These are phyloP conservation scores for Epinotia brunnichana DNA, from an alignment of 2,888 invertebrate genomes.

Conservation along the genomic window DNA sequence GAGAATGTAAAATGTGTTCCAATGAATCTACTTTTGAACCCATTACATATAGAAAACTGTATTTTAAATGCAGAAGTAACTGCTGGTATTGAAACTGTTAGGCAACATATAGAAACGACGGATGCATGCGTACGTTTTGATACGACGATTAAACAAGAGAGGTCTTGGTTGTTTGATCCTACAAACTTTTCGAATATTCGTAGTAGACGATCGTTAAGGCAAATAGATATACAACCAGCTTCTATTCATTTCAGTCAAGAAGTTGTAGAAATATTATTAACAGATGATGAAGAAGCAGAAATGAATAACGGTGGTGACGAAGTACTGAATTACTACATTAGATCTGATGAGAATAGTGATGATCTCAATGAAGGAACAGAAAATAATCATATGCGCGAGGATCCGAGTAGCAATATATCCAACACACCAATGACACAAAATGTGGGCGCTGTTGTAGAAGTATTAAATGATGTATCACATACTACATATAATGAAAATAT, in stretches of 20 bases:
- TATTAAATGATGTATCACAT: neutral
- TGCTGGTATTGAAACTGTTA: neutral
- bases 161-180: constrained; percentile 10
- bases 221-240: neutral
- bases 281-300: constrained; percentile 20
- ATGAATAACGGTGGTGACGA: neutral
- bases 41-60: neutral
- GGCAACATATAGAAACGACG: neutral
- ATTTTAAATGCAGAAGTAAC: neutral
- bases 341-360: neutral
- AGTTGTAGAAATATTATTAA: constrained; percentile 1
- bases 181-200: constrained; percentile 19
- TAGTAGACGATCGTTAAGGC: constrained; percentile 20
- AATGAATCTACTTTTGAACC: neutral
- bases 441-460: neutral
- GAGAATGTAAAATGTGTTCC: constrained; percentile 23
- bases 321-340: neutral
- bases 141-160: neutral
- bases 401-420: neutral
- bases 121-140: neutral
- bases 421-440: neutral
- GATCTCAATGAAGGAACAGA: neutral
- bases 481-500: neutral
- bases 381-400: neutral
- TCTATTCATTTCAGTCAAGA: neutral